Evolutionary conservation across 2,113 vertebrate species (phyloP).

Genomic region (Petaurus breviceps): DNA sequence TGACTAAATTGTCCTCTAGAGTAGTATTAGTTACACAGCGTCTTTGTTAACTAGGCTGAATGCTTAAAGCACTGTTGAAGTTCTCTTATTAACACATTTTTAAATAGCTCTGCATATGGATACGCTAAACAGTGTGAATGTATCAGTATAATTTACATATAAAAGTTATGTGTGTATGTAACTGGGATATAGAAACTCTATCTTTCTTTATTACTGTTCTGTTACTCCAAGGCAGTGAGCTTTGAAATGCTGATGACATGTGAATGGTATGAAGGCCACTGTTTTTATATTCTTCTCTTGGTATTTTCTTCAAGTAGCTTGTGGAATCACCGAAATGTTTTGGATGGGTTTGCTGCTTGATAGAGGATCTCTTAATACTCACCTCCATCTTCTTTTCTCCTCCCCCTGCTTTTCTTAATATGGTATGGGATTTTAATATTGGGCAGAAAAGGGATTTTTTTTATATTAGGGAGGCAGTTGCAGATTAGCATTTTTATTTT

Average conservation of each 20-base stretch:
- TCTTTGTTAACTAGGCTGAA: constrained; percentile 86
- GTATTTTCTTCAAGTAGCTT: constrained; percentile 72
- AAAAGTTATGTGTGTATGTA: constrained; percentile 64
- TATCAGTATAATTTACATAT: constrained; percentile 75
- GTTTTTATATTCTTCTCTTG: constrained; percentile 74
- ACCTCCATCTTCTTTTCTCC: neutral
- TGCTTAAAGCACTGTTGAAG: constrained; percentile 80
- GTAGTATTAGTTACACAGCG: constrained; percentile 85
- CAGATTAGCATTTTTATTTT: constrained; percentile 9
- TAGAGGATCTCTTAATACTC: constrained; percentile 45
- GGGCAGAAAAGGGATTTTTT: constrained; percentile 33
- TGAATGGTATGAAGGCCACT: constrained; percentile 61
- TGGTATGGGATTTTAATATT: constrained; percentile 52
- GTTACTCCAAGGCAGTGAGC: constrained; percentile 51
- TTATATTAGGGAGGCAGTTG: constrained; percentile 33
- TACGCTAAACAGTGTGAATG: constrained; percentile 65
- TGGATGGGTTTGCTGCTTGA: constrained; percentile 51
- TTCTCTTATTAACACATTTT: constrained; percentile 82
- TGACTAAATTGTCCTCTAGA: constrained; percentile 86
- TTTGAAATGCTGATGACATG: constrained; percentile 76
- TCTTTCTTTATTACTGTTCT: constrained; percentile 66
- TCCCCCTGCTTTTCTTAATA: neutral
- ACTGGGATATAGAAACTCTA: constrained; percentile 70
- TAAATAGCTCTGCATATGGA: constrained; percentile 76
- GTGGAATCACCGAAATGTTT: constrained; percentile 73